A percentile compares a stretch with the other conserved stretches of the same genome.
Evolutionary conservation across 2,113 vertebrate genomes (phyloP).

Genomic region (zebrafish (Danio rerio)): DNA sequence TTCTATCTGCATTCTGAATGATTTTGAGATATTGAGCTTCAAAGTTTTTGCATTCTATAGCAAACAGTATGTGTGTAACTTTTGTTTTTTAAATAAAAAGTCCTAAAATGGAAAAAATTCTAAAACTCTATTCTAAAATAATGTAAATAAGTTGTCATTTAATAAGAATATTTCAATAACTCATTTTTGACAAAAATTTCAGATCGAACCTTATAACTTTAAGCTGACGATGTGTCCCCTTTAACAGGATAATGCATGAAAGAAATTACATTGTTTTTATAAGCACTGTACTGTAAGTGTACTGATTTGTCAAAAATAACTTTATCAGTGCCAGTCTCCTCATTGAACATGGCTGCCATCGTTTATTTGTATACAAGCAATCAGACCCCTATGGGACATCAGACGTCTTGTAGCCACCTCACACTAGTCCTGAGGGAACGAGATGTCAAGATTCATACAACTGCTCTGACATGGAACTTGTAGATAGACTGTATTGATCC

Average conservation of each 20-base stretch:
- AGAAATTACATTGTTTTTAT: neutral
- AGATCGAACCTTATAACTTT: too few relatives aligned
- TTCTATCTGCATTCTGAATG: too few relatives aligned
- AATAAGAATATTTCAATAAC: too few relatives aligned
- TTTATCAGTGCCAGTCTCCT: neutral
- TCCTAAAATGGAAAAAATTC: too few relatives aligned
- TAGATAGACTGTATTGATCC: constrained; percentile 54
- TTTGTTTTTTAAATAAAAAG: too few relatives aligned
- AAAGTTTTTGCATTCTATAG: too few relatives aligned
- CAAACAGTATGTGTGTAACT: too few relatives aligned
- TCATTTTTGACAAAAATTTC: too few relatives aligned
- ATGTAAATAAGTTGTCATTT: too few relatives aligned
- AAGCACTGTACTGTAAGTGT: neutral
- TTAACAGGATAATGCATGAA: neutral
- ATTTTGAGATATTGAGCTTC: too few relatives aligned
- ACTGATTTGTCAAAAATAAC: neutral
- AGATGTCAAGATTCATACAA: constrained; percentile 21
- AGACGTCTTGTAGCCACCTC: constrained; percentile 7
- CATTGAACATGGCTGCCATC: neutral
- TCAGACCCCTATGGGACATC: neutral
- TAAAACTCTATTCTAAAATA: too few relatives aligned
- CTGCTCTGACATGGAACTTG: neutral
- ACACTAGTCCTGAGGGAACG: constrained; percentile 17
- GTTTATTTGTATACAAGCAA: constrained; percentile 2
- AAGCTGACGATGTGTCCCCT: too few relatives aligned